Percentiles rank a stretch among this genome's conserved stretches.
These are phyloP conservation scores for Hyaena hyaena DNA, from an alignment of 2,113 vertebrate species.

Conservation along the genomic window DNA sequence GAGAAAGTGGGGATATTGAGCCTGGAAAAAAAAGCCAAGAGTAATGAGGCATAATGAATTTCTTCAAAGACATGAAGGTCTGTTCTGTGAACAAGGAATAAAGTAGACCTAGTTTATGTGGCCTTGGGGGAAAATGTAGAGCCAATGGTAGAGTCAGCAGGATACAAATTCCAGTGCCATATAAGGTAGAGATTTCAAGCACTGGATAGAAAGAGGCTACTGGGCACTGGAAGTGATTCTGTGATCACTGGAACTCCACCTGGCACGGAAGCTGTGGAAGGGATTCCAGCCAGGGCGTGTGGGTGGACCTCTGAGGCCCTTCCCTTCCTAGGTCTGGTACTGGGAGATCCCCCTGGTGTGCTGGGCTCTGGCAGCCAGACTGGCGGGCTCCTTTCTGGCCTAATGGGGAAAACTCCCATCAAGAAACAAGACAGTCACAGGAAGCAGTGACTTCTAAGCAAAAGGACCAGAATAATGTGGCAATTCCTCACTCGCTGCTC, in stretches of 20 bases:
- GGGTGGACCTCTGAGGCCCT: not conserved
- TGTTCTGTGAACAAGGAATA: not conserved
- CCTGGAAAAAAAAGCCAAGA: not conserved
- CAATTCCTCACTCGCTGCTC: not conserved
- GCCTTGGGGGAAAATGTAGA: not conserved
- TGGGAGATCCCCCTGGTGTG: not conserved
- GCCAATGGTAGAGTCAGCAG: not conserved
- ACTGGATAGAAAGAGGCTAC: not conserved
- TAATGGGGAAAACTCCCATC: not conserved
- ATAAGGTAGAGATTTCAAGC: not conserved
- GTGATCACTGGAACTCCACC: not conserved
- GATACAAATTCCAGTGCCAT: not conserved
- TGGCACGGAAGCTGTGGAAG: not conserved
- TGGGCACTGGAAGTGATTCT: not conserved
- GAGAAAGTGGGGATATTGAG: not conserved
- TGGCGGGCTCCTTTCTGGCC: conserved; percentile 42
- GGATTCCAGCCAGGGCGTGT: not conserved
- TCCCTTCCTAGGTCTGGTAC: not conserved
- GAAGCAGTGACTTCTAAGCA: conserved; percentile 66
- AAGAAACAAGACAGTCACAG: conserved; percentile 49
- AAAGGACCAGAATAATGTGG: not conserved
- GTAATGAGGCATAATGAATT: no score
- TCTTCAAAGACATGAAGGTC: not conserved
- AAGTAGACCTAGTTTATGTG: not conserved
- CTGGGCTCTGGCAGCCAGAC: conserved; percentile 30